Evolutionary conservation across 2,888 invertebrate species (phyloP), one percentile per base, ranked within the genome.

Genomic region (Cheilosia variabilis): DNA sequence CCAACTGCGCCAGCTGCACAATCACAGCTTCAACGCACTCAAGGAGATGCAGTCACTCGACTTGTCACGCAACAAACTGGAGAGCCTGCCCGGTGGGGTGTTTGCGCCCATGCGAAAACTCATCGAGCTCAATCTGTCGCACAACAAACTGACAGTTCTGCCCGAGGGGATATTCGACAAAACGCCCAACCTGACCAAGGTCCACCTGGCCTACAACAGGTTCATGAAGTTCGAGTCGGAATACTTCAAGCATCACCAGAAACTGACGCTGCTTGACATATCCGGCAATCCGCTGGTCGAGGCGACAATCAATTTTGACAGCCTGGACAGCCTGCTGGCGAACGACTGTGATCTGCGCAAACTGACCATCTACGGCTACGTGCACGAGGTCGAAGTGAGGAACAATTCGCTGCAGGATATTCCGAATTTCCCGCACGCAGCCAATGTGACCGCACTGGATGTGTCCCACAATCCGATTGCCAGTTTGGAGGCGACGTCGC

Each of bases 401-500:
- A 91, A 92, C 60, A 91, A 91, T 79, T 91, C 91, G 6, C 58
- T 91, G 19, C 87, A 90, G 45, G 91, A 91, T 53, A 60, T 92
- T 66, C 92, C 92, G 10, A 90, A 91, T 53, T 89, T 92, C 47
- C 89, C 90, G 5, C 88, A 89, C 77, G 90, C 91, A 2, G 88
- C 86, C 19, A 91, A 91, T 83, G 90, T 91, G 22, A 91, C 89
- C 73, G 87, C 87, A 2, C 68, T 91, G 87, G 92, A 91, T 80
- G 43, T 91, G 77, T 90, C 91, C 7, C 88, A 88, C 6, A 91
- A 91, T 88, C 92, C 91, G 0, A 68, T 91, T 73, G 91, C 91
- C 45, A 89, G 88, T 45, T 71, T 92, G 4, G 90, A 90, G 79
- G 90, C 90, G 0, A 90, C 91, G 71, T 90, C 91, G 0, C 84